These are phyloP conservation scores for Xylophagus ater DNA, from an alignment of 2,888 invertebrate species.

Conservation along the genomic window DNA sequence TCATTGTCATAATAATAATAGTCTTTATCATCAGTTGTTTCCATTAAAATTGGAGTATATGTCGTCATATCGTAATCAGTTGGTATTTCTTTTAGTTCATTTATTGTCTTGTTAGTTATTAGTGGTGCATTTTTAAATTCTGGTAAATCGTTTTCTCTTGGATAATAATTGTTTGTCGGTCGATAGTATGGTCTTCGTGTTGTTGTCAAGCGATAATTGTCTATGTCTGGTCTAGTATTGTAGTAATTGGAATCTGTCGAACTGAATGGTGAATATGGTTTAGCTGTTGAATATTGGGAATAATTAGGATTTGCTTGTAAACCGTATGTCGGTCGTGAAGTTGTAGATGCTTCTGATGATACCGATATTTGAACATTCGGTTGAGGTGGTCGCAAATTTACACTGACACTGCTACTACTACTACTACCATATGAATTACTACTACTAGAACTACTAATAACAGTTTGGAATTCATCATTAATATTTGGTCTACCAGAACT, in stretches of 20 bases:
- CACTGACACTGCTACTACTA: neutral
- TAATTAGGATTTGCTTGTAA: neutral
- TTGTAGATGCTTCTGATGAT: neutral
- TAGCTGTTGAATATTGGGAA: neutral
- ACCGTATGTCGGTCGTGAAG: conserved; percentile 2
- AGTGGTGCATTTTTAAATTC: conserved; percentile 13
- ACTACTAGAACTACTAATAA: conserved; percentile 1
- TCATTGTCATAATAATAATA: conserved; percentile 22
- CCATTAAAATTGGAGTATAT: conserved; percentile 20
- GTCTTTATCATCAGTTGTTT: conserved; percentile 14
- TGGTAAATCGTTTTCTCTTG: conserved; percentile 15
- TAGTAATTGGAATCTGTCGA: neutral
- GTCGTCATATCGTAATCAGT: conserved; percentile 23
- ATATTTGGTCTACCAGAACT: too few relatives aligned
- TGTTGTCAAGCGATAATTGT: conserved; percentile 1
- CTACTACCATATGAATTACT: neutral
- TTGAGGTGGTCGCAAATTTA: conserved; percentile 3
- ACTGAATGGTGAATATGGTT: conserved; percentile 6
- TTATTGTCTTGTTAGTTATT: neutral
- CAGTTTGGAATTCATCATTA: conserved; percentile 2
- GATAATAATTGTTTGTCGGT: conserved; percentile 13
- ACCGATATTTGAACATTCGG: conserved; percentile 4
- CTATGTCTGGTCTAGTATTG: conserved; percentile 1
- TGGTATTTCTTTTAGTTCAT: conserved; percentile 1
- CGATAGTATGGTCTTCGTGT: conserved; percentile 15